Conservation (phyloP, 2,797 vertebrate genomes). For the Tapirus indicus region DNA sequence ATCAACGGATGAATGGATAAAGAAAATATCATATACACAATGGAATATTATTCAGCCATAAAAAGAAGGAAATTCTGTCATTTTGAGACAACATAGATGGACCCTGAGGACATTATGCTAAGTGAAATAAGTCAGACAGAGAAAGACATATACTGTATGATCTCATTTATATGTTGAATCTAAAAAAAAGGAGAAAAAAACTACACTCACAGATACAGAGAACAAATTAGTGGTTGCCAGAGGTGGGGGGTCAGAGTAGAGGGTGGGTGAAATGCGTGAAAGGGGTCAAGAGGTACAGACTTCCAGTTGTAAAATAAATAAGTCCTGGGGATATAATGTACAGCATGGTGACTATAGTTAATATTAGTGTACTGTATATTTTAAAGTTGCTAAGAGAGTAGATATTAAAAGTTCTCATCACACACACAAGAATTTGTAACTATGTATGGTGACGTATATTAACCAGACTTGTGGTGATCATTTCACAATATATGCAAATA, state of each 20-base stretch:
- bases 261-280: neutral
- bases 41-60: neutral
- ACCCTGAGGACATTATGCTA: neutral
- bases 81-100: neutral
- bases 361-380: neutral
- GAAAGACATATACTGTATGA: neutral
- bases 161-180: neutral
- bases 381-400: neutral
- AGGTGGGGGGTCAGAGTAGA: neutral
- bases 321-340: neutral
- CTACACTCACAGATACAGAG: neutral
- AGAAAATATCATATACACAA: too few species aligned
- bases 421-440: neutral
- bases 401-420: neutral
- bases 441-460: neutral
- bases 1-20: neutral
- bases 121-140: neutral
- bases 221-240: neutral
- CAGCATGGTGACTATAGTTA: neutral
- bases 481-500: neutral
- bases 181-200: neutral
- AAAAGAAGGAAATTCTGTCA: neutral
- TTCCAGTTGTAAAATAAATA: neutral
- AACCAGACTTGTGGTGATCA: neutral
- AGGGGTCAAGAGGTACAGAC: neutral